A percentile compares a stretch with the other conserved stretches of the same genome.
Conservation (phyloP, 2,113 vertebrate species). For the Cochlearius cochlearius region DNA sequence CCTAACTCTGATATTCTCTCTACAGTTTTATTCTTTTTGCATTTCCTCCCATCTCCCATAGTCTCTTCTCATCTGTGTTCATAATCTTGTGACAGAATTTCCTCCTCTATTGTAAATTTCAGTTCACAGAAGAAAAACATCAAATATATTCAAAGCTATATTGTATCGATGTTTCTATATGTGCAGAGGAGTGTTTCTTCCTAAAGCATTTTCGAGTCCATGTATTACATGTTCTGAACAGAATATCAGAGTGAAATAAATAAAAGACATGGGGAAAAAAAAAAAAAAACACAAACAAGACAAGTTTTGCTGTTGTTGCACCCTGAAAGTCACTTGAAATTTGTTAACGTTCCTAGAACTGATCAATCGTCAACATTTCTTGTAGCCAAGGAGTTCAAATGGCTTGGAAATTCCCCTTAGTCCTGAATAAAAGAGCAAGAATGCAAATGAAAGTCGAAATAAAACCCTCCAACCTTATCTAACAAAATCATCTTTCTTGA, state of each 20-base stretch:
- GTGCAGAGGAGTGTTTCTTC: neutral
- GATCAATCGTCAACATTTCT: neutral
- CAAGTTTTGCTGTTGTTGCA: neutral
- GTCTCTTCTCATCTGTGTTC: neutral
- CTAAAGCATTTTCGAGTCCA: neutral
- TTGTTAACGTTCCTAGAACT: neutral
- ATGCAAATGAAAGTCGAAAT: neutral
- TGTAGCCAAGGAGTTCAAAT: fast-evolving
- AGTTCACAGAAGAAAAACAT: neutral
- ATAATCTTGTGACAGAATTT: neutral
- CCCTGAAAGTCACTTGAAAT: neutral
- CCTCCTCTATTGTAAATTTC: neutral
- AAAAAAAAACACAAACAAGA: neutral
- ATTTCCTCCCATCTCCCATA: neutral
- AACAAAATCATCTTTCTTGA: neutral
- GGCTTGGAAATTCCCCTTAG: neutral
- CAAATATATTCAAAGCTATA: neutral
- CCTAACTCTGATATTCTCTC: neutral
- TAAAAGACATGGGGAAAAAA: neutral
- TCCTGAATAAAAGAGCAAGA: neutral
- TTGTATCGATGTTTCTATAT: neutral
- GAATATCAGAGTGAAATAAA: neutral
- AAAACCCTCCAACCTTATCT: neutral
- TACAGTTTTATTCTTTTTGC: neutral
- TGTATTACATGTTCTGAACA: neutral